Evolutionary conservation across 2,113 vertebrate species (phyloP), one percentile per base, ranked within the genome.

Genomic region (Stigmatopora argus): DNA sequence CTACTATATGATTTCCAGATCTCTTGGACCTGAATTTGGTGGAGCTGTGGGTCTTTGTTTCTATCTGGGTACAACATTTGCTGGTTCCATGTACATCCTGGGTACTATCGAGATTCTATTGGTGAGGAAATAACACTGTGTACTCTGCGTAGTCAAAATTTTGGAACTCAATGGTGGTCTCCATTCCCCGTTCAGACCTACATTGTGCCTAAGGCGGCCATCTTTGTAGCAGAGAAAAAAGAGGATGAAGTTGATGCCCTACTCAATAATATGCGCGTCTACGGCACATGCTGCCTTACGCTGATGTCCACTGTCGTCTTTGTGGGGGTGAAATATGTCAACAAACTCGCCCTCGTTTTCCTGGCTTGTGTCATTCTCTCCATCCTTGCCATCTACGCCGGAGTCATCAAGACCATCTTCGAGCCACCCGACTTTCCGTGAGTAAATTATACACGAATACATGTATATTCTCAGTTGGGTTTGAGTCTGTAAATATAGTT

Each of bases 271-370:
- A 97, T 98, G 96, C 92, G 96, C 0, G 91, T 97, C 26, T 98
- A 98, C 0, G 96, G 96, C 56, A 95, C 94, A 0, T 93, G 93
- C 66, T 94, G 94, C 3, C 90, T 98, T 6, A 70, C 79, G 0
- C 83, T 98, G 62, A 98, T 98, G 95, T 82, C 93, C 0, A 21
- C 93, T 26, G 96, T 98, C 9, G 95, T 98, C 57, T 98, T 96
- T 35, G 96, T 98, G 4, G 96, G 96, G 0, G 96, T 98, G 41
- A 97, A 96, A 78, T 98, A 98, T 2, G 96, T 98, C 75, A 98
- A 98, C 89, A 98, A 98, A 74, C 89, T 98, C 51, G 95, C 96
- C 0, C 79, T 98, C 18, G 96, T 98, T 55, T 98, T 98, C 83
- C 89, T 98, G 79, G 93, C 95, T 59, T 97, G 95, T 3, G 96